Evolutionary conservation across 2,797 vertebrate genomes (phyloP).

Genomic region (Novumbra hubbsi): DNA sequence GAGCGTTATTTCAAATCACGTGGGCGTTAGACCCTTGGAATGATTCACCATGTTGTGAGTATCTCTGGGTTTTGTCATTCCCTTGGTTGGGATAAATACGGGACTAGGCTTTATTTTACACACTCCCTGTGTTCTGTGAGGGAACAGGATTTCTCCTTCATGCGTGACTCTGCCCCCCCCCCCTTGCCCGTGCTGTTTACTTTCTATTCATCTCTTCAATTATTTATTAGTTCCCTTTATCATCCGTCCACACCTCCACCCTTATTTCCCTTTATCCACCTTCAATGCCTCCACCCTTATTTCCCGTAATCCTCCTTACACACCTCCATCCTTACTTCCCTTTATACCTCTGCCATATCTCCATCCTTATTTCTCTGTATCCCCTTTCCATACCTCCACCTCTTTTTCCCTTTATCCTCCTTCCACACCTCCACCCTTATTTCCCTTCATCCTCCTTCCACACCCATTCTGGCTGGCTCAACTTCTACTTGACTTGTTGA

Average conservation of each 20-base stretch:
- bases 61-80: background rate
- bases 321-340: too few species aligned
- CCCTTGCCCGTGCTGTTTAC: conserved; percentile 52
- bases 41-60: conserved; percentile 6
- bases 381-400: too few species aligned
- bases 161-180: conserved; percentile 28
- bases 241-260: conserved; percentile 17
- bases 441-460: conserved; percentile 29
- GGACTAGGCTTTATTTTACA: background rate
- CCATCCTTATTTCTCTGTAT: too few species aligned
- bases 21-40: background rate
- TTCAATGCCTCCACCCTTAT: background rate
- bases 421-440: background rate
- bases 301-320: too few species aligned
- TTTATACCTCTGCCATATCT: too few species aligned
- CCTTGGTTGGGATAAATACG: background rate
- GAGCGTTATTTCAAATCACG: background rate
- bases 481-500: background rate
- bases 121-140: conserved; percentile 50
- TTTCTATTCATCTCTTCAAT: conserved; percentile 72
- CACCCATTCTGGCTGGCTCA: background rate
- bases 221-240: conserved; percentile 59
- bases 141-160: conserved; percentile 74
- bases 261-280: conserved; percentile 34
- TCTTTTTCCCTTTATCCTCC: too few species aligned